Conservation (phyloP, 2,888 invertebrate genomes). For the Cylindroiulus punctatus region DNA sequence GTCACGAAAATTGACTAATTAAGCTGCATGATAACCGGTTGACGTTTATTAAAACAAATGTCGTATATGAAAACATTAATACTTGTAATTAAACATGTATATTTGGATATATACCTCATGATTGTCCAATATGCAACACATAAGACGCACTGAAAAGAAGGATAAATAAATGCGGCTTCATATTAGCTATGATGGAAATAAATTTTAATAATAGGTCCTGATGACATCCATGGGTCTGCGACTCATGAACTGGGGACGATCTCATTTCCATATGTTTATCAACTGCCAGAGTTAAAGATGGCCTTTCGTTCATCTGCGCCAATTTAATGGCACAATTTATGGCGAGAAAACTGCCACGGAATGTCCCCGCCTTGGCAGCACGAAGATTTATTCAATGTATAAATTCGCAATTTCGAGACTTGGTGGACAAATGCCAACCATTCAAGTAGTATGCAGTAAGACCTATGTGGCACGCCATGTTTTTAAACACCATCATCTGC, state of each 20-base stretch:
- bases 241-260: constrained; percentile 24
- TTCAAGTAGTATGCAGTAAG: not conserved
- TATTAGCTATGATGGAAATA: constrained; percentile 16
- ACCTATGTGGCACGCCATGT: constrained; percentile 5
- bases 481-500: not conserved
- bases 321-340: constrained; percentile 31
- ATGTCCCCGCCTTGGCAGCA: constrained; percentile 30
- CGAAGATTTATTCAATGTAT: constrained; percentile 23
- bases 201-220: constrained; percentile 7
- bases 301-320: constrained; percentile 15
- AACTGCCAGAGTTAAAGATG: constrained; percentile 7
- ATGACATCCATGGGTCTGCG: constrained; percentile 9
- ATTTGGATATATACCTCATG: no score
- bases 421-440: constrained; percentile 23
- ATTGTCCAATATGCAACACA: not conserved
- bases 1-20: constrained; percentile 5
- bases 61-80: not conserved
- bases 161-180: constrained; percentile 23
- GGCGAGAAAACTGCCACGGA: not conserved
- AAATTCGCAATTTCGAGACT: constrained; percentile 38
- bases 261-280: constrained; percentile 34
- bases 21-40: not conserved
- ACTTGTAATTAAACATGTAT: no score
- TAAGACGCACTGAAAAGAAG: not conserved
- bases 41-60: not conserved